These are phyloP conservation scores for Limnothrissa miodon DNA, from an alignment of 2,113 vertebrate genomes.

Conservation along the genomic window DNA sequence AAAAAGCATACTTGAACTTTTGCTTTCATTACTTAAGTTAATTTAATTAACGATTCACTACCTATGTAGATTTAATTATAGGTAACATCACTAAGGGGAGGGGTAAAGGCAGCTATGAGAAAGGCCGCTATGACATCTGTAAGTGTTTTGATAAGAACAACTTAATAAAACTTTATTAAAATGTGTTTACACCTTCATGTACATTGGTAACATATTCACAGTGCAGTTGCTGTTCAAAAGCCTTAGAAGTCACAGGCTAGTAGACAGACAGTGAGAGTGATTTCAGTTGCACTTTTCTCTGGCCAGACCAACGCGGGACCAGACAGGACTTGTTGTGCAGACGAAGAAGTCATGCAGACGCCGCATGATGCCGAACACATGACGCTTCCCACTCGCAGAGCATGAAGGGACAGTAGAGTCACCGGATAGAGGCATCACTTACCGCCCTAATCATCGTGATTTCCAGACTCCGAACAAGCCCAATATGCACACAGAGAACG, in stretches of 20 bases:
- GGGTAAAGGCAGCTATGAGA: slow-evolving; percentile 6
- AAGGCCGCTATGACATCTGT: slow-evolving; percentile 22
- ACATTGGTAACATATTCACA: background rate
- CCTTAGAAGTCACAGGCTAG: background rate
- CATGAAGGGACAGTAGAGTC: background rate
- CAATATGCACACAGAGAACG: background rate
- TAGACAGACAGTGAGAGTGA: background rate
- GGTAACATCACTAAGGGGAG: background rate
- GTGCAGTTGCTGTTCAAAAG: background rate
- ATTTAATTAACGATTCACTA: too few species aligned
- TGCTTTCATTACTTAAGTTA: too few species aligned
- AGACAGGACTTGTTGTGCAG: background rate
- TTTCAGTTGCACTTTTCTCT: background rate
- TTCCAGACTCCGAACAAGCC: background rate
- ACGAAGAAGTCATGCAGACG: slow-evolving; percentile 5
- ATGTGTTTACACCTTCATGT: background rate
- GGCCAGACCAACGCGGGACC: background rate
- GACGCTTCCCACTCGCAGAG: background rate
- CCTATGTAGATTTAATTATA: too few species aligned
- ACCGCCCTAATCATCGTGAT: background rate
- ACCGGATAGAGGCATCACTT: background rate
- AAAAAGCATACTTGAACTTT: too few species aligned
- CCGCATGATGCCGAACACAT: slow-evolving; percentile 3
- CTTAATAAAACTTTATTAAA: background rate
- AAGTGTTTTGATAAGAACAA: slow-evolving; percentile 28